A percentile compares a stretch with the other conserved stretches of the same genome.
Evolutionary conservation across 2,888 invertebrate species (phyloP).

Genomic region (Heterodera filipjevi): DNA sequence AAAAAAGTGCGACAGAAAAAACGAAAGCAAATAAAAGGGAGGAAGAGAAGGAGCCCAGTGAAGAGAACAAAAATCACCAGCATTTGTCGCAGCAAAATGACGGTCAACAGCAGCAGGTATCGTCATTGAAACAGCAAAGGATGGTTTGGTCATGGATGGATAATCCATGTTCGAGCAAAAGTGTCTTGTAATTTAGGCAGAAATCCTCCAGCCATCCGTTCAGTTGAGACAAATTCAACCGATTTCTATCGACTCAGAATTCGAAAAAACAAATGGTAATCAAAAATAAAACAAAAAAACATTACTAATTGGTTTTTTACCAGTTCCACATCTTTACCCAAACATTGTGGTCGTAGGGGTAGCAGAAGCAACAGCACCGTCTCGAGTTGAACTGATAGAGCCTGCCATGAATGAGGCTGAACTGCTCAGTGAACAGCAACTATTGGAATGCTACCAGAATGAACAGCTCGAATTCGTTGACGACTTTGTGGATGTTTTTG

Average conservation of each 20-base stretch:
- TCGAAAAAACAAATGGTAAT: not conserved
- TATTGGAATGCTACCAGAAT: conserved; percentile 60
- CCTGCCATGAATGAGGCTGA: conserved; percentile 60
- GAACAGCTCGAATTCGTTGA: conserved; percentile 58
- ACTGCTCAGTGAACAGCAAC: conserved; percentile 53
- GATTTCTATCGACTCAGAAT: not conserved
- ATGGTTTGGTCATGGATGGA: not conserved
- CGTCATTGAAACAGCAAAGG: not conserved
- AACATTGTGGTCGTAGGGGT: not conserved
- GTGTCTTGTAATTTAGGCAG: too few species aligned
- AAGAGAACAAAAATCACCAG: not conserved
- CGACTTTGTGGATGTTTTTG: conserved; percentile 56
- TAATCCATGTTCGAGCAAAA: too few species aligned
- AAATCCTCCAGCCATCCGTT: too few species aligned
- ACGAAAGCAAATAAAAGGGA: not conserved
- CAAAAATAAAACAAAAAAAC: not conserved
- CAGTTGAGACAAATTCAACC: not conserved
- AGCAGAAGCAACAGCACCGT: not conserved
- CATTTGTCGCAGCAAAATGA: not conserved
- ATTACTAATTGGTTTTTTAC: not conserved
- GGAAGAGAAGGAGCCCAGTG: not conserved
- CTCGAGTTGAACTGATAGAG: not conserved
- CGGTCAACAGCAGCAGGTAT: not conserved
- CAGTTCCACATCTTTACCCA: not conserved
- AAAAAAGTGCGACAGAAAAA: not conserved